Base-by-base conservation (phyloP, 2,888 invertebrate genomes). In the Gerosis bhagava region DNA sequence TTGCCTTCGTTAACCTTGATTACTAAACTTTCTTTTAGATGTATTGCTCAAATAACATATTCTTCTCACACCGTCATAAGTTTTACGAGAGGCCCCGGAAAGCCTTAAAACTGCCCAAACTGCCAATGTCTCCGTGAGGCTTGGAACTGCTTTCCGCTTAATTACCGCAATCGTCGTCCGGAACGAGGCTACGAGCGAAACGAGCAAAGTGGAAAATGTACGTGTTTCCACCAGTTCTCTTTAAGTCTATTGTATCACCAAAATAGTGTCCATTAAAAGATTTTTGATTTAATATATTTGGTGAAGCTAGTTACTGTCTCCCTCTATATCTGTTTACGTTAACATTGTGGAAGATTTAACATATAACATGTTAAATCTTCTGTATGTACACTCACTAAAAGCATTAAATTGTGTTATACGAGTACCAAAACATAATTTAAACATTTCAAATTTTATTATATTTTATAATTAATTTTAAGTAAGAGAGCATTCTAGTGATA, bases 121-220 rank as follows among this genome's bases (percentile, higher is more conserved):
- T 26, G 28, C 35, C 39, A 11, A 26, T 29, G 41, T 21, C 22
- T 31, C 32, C 12, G 42, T 13, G 42, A 26, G 32, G 32, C 15
- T 21, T 5, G 11, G 12, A 36, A 21, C 44, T 29, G 22, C 16
- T 43, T 43, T 36, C 44, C 44, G 28, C 44, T 28, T 44, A 44
- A 44, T 35, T 28, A 29, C 28, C 21, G 22, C 44, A 44, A 36
- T 44, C 35, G 44, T 44, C 28, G 35, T 19, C 24, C 26, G 36
- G 35, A 44, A 44, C 43, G 43, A 28, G 28, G 26, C 35, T 43
- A 19, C 10, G 26, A 35, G 26, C 19, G 43, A 15, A 26, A 43
- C 26, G 28, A 10, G 34, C 25, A 19, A 43, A 35, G 21, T 43
- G 41, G 41, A 25, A 43, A 34, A 13, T 34, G 26, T 19, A 31